phyloP scores from a whole-genome alignment of 2,113 vertebrate species.

The Cyprinodon tularosa region DNA sequence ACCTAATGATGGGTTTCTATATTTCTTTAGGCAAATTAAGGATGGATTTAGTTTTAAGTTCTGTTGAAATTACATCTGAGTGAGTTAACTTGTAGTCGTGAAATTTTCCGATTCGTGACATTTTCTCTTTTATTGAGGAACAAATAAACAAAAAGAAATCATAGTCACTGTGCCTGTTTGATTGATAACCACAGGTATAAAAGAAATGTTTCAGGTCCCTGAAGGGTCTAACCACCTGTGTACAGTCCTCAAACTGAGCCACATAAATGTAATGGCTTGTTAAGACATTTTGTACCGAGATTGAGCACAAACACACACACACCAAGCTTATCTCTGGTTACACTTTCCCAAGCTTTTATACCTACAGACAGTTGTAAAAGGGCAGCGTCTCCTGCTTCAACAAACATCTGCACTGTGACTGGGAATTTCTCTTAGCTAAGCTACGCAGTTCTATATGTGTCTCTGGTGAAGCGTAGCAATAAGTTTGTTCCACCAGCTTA shows the following conservation, averaged over 20 bases:
- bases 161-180: neutral
- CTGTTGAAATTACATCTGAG: no score
- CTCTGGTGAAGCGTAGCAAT: constrained; percentile 50
- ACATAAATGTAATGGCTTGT: neutral
- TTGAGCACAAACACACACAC: constrained; percentile 3
- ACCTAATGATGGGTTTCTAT: no score
- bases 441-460: constrained; percentile 35
- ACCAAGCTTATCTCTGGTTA: constrained; percentile 31
- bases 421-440: constrained; percentile 31
- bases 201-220: neutral
- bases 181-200: neutral
- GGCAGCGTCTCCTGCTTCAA: constrained; percentile 28
- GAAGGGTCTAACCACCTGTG: neutral
- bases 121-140: no score
- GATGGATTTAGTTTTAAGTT: no score
- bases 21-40: no score
- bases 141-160: no score
- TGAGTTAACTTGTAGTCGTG: no score
- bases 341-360: constrained; percentile 35
- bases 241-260: neutral
- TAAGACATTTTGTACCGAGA: constrained; percentile 10
- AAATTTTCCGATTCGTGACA: no score
- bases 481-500: constrained; percentile 73
- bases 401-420: constrained; percentile 28
- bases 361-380: constrained; percentile 31